Percentiles rank a stretch among this genome's conserved stretches.
Evolutionary conservation across 2,888 invertebrate genomes (phyloP).

Genomic region (Trichacis sp.): DNA sequence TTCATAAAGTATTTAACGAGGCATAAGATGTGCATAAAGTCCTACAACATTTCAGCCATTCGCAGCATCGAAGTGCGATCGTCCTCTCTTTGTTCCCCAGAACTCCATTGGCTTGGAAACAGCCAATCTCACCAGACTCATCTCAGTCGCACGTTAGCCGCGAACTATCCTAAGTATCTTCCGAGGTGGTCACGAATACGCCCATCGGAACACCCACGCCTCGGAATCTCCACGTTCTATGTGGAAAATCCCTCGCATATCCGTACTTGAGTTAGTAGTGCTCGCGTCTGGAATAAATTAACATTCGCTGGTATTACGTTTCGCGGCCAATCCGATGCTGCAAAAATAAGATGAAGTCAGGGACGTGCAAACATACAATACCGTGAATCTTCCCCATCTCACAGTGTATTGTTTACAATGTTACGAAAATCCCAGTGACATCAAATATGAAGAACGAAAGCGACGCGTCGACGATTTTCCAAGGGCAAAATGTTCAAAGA

Average conservation of each 20-base stretch:
- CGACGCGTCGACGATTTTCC: constrained; percentile 48
- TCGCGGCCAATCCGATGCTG: too few species aligned
- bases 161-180: background rate
- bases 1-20: background rate
- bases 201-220: constrained; percentile 1
- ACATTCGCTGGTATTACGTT: background rate
- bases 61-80: constrained; percentile 18
- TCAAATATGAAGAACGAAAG: constrained; percentile 60
- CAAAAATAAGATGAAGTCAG: background rate
- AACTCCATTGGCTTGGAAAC: background rate
- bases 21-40: background rate
- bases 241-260: background rate
- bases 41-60: constrained; percentile 13
- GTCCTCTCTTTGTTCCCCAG: background rate
- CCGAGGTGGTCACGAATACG: background rate
- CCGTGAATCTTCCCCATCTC: too few species aligned
- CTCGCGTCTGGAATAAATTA: background rate
- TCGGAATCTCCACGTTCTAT: background rate
- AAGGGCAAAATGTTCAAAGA: constrained; percentile 39
- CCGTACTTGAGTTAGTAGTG: background rate
- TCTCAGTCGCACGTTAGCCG: background rate
- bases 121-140: background rate
- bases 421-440: too few species aligned
- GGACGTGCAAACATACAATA: background rate
- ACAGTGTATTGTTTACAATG: too few species aligned